Percentiles rank a stretch among this genome's conserved stretches.
phyloP scores from a whole-genome alignment of 2,888 invertebrate genomes.

The Plusia festucae region DNA sequence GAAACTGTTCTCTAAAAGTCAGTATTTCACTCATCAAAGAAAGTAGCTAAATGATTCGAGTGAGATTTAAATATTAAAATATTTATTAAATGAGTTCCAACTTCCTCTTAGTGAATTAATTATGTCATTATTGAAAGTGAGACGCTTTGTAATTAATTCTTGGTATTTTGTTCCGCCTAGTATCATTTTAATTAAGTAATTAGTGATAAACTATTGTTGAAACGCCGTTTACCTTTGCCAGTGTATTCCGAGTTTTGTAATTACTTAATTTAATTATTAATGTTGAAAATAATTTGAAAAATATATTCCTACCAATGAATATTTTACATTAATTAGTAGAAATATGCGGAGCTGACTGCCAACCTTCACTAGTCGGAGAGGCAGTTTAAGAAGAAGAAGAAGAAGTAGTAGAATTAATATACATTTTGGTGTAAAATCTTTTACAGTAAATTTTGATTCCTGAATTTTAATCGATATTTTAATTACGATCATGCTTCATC shows the following conservation, averaged over 20 bases:
- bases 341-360: too few relatives aligned
- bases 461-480: conserved; percentile 33
- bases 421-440: neutral
- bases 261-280: too few relatives aligned
- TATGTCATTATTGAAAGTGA: neutral
- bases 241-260: too few relatives aligned
- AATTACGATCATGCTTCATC: conserved; percentile 39
- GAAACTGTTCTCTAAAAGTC: too few relatives aligned
- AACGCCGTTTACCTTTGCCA: too few relatives aligned
- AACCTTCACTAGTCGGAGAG: too few relatives aligned
- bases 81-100: conserved; percentile 36
- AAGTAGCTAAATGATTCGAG: conserved; percentile 33
- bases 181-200: neutral
- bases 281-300: too few relatives aligned
- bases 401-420: too few relatives aligned
- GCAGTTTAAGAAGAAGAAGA: too few relatives aligned
- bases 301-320: neutral
- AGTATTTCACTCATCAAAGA: conserved; percentile 30
- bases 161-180: neutral
- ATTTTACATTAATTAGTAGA: too few relatives aligned
- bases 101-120: conserved; percentile 16
- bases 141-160: neutral
- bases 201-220: too few relatives aligned
- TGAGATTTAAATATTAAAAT: conserved; percentile 33
- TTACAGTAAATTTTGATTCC: neutral